Base-by-base conservation (phyloP, 1,140 invertebrate genomes). In the Pantala flavescens region DNA sequence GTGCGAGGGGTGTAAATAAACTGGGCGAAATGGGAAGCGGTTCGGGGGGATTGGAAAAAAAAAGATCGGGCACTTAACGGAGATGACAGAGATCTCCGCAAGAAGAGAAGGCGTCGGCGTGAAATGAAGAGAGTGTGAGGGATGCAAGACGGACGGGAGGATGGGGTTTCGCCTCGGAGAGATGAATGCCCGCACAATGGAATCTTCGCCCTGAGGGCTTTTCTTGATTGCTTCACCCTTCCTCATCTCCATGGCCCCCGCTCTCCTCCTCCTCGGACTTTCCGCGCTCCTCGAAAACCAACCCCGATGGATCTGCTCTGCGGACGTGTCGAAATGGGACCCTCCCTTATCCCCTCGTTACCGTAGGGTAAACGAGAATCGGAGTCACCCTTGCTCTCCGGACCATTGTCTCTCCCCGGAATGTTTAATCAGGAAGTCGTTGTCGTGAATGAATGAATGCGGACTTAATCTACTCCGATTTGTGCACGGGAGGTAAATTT, bases 141-240 rank as follows among this genome's bases (percentile, higher is more conserved):
- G 49, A 63, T 63, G 49, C 14, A 21, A 16, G 49, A 21, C n/a
- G 49, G 49, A 63, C 49, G 49, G 49, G 12, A 1, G 28, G 9
- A 36, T 36, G 28, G 28, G 28, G 28, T 36, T 36, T 36, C 28
- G 28, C 28, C 28, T 36, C 28, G 28, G 49, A 63, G 49, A 63
- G 49, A 63, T 63, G 49, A 63, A 63, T 63, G 49, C 49, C 49
- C 49, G 49, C 14, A 21, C 49, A 63, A 63, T 63, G 49, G 49
- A 63, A 63, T 63, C 49, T 63, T 63, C n/a, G 49, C 49, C 49
- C 49, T 21, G 2, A 7, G 12, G 49, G 49, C 49, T 63, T 63
- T 63, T 63, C 49, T 63, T 63, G 49, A 63, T 63, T 63, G 49
- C 49, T 63, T 63, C 49, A 21, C 49, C n/a, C 49, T 12, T 63